Evolutionary conservation across 2,888 invertebrate genomes (phyloP).

Genomic region (Cosmia pyralina): DNA sequence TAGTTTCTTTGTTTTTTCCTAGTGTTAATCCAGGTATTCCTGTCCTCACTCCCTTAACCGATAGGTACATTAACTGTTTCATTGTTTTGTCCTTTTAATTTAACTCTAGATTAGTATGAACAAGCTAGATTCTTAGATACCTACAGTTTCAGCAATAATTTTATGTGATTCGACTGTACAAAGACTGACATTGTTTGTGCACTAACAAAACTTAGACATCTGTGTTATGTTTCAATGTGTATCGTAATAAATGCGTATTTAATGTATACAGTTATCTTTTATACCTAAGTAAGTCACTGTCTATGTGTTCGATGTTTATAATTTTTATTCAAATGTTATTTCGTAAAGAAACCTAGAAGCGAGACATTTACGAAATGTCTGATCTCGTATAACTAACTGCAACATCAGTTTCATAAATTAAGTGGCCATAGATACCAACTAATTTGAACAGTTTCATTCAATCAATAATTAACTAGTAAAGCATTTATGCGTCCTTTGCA

Average conservation of each 20-base stretch:
- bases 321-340: constrained; percentile 47
- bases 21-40: constrained; percentile 25
- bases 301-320: constrained; percentile 53
- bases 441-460: constrained; percentile 28
- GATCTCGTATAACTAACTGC: constrained; percentile 51
- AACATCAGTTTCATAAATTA: constrained; percentile 59
- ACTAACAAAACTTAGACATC: constrained; percentile 69
- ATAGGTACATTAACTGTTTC: constrained; percentile 1
- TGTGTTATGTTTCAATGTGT: constrained; percentile 70
- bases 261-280: constrained; percentile 54
- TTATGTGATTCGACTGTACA: constrained; percentile 86
- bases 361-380: constrained; percentile 43
- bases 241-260: constrained; percentile 52
- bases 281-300: constrained; percentile 58
- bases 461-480: constrained; percentile 24
- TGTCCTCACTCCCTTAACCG: constrained; percentile 9
- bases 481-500: constrained; percentile 38
- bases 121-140: constrained; percentile 64
- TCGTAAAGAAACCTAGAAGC: constrained; percentile 39
- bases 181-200: constrained; percentile 86
- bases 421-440: constrained; percentile 48
- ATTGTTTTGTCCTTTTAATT: constrained; percentile 14
- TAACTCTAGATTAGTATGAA: constrained; percentile 48
- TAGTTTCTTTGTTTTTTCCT: constrained; percentile 24
- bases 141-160: constrained; percentile 84